Conservation (phyloP, 2,888 invertebrate species). For the Prosopocoilus inquinatus region DNA sequence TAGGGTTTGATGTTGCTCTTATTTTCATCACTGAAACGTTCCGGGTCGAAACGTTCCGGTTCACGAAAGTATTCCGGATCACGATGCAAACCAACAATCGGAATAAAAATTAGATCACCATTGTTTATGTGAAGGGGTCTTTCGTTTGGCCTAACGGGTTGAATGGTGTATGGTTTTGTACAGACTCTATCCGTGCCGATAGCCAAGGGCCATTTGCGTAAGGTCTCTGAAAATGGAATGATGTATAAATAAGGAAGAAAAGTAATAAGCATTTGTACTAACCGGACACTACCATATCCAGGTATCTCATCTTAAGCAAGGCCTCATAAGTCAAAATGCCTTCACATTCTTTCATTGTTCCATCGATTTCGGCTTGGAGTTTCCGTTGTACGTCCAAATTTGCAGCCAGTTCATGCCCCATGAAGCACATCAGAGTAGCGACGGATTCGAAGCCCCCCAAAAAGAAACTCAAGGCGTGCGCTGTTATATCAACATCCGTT, state of each 20-base stretch:
- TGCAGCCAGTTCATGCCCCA: constrained; percentile 58
- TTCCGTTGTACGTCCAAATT: constrained; percentile 59
- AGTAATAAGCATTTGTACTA: constrained; percentile 6
- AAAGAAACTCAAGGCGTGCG: constrained; percentile 57
- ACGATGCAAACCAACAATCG: constrained; percentile 46
- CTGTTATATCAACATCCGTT: constrained; percentile 53
- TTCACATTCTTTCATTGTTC: constrained; percentile 27
- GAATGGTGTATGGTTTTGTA: constrained; percentile 51
- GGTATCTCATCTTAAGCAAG: constrained; percentile 55
- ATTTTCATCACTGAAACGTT: constrained; percentile 46
- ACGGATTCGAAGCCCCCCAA: constrained; percentile 56
- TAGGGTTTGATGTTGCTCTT: constrained; percentile 31
- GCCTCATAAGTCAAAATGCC: constrained; percentile 54
- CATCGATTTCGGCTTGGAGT: constrained; percentile 56
- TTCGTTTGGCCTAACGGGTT: constrained; percentile 26
- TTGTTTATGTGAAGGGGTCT: constrained; percentile 25
- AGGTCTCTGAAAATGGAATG: constrained; percentile 47
- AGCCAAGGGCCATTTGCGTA: constrained; percentile 53
- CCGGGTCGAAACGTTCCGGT: constrained; percentile 52
- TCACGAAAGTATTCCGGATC: constrained; percentile 49
- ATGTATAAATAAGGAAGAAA: not conserved
- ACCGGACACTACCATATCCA: constrained; percentile 61
- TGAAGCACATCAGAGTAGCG: constrained; percentile 52
- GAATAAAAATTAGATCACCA: constrained; percentile 43
- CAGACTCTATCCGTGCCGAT: constrained; percentile 52